A percentile compares a stretch with the other conserved stretches of the same genome.
phyloP scores from a whole-genome alignment of 2,797 vertebrate species.

The Notamacropus eugenii region DNA sequence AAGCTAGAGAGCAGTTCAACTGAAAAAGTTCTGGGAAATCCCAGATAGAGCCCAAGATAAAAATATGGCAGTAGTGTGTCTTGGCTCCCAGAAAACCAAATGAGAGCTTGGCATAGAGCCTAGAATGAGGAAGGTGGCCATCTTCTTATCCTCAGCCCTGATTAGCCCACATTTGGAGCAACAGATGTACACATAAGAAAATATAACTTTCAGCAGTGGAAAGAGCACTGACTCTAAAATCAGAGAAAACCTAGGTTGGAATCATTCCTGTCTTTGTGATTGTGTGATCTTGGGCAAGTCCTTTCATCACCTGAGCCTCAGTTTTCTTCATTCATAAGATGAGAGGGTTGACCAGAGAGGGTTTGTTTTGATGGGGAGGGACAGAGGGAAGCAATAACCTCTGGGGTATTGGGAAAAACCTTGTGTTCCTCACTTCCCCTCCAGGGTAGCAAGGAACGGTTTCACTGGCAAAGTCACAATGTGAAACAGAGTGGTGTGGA shows the following conservation, averaged over 20 bases:
- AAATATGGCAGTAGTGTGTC: not conserved
- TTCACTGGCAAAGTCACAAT: constrained; percentile 99
- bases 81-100: not conserved
- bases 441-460: constrained; percentile 92
- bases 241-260: not conserved
- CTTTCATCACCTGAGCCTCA: not conserved
- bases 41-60: not conserved
- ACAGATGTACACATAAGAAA: not conserved
- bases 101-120: not conserved
- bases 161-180: not conserved
- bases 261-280: not conserved
- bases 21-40: not conserved
- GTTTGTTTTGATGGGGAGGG: not conserved
- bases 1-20: not conserved
- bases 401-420: not conserved
- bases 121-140: not conserved
- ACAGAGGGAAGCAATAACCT: not conserved
- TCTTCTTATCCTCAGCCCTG: not conserved
- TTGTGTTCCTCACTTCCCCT: not conserved
- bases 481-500: constrained; percentile 98
- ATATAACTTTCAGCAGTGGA: not conserved
- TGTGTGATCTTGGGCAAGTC: not conserved
- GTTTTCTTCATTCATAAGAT: not conserved
- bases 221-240: not conserved
- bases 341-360: not conserved